phyloP scores from a whole-genome alignment of 2,113 vertebrate genomes.

The Pedetes capensis region DNA sequence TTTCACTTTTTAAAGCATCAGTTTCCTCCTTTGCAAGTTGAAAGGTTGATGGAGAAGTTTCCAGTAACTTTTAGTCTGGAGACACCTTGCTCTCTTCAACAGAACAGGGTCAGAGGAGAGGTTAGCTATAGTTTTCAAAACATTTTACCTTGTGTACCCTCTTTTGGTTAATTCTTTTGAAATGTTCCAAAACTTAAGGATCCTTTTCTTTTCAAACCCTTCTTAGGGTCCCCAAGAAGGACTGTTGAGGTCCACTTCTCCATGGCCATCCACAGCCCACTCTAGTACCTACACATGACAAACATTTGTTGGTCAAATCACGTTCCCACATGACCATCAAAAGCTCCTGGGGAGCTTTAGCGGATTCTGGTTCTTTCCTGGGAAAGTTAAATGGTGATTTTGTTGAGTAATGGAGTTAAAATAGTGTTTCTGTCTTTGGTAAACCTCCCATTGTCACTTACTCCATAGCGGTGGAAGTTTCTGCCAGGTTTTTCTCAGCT shows the following conservation, averaged over 20 bases:
- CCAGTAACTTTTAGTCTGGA: not conserved
- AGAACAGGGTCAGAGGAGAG: not conserved
- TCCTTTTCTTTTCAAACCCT: conserved; percentile 6
- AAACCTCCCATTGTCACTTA: not conserved
- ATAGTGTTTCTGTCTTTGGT: not conserved
- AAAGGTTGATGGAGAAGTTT: conserved; percentile 14
- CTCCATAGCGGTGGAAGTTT: not conserved
- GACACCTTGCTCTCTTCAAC: not conserved
- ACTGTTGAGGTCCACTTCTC: not conserved
- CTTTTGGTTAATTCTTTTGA: conserved; percentile 5
- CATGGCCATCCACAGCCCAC: not conserved
- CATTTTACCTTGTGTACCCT: not conserved
- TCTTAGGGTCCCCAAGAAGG: not conserved
- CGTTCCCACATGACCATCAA: not conserved
- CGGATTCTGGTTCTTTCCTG: conserved; percentile 18
- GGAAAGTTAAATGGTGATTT: conserved; percentile 28
- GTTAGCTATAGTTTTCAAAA: not conserved
- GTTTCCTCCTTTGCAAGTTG: conserved; percentile 13
- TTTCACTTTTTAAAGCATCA: not conserved
- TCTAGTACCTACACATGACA: not conserved
- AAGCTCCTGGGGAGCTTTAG: conserved; percentile 2
- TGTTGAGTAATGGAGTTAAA: conserved; percentile 40
- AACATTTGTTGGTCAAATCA: conserved; percentile 3
- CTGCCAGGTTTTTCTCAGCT: not conserved
- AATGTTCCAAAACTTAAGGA: not conserved